These are phyloP conservation scores for Ectobius pallidus DNA, from an alignment of 2,888 invertebrate genomes.

Conservation along the genomic window DNA sequence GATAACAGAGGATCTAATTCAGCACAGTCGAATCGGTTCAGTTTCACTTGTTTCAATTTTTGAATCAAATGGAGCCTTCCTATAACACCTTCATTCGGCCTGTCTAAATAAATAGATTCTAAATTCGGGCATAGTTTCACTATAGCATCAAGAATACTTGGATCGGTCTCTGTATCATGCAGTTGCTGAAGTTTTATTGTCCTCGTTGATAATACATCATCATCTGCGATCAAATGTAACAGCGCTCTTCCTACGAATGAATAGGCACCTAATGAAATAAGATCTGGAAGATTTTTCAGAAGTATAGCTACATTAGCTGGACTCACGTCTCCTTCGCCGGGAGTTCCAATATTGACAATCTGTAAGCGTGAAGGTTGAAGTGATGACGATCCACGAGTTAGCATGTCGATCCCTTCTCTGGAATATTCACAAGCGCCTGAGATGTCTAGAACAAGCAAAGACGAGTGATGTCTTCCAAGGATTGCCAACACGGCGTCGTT, in stretches of 20 bases:
- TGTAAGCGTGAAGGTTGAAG: neutral
- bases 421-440: conserved; percentile 16
- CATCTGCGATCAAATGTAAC: neutral
- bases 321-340: conserved; percentile 21
- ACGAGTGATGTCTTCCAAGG: neutral
- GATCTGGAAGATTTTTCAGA: conserved; percentile 20
- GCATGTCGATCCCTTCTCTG: conserved; percentile 3
- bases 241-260: conserved; percentile 30
- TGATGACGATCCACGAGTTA: neutral
- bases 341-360: conserved; percentile 26
- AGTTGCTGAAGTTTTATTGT: neutral
- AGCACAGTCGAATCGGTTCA: conserved; percentile 8
- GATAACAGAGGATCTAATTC: neutral
- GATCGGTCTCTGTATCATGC: conserved; percentile 19
- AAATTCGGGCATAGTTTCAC: conserved; percentile 1
- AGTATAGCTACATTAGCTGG: conserved; percentile 13
- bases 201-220: neutral
- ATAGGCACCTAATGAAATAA: conserved; percentile 27
- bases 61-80: neutral
- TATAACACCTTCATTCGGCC: conserved; percentile 1
- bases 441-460: conserved; percentile 5
- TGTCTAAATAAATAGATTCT: conserved; percentile 15
- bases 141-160: conserved; percentile 2
- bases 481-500: neutral
- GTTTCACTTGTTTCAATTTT: conserved; percentile 15